Conservation (phyloP, 2,113 vertebrate genomes). For the Lutjanus erythropterus region DNA sequence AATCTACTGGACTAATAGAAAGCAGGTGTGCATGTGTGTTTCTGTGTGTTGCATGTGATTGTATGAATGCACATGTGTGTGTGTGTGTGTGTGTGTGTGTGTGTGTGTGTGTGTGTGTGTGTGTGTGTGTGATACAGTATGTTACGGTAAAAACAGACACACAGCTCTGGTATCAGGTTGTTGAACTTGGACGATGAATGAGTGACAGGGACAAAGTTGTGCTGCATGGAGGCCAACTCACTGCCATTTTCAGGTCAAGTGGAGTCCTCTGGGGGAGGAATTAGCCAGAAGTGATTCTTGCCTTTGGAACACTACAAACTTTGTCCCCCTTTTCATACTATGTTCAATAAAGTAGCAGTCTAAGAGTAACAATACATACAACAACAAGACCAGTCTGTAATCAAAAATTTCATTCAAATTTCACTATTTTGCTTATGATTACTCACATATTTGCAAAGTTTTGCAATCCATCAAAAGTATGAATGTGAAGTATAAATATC, state of each 20-base stretch:
- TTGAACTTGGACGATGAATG: slow-evolving; percentile 32
- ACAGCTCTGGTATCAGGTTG: slow-evolving; percentile 22
- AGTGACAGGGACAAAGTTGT: slow-evolving; percentile 43
- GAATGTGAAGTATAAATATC: no score
- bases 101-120: slow-evolving; percentile 7
- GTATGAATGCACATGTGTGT: slow-evolving; percentile 25
- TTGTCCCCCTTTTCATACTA: not conserved
- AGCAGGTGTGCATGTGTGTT: slow-evolving; percentile 68
- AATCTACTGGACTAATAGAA: slow-evolving; percentile 79
- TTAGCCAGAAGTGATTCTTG: not conserved
- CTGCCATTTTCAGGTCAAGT: slow-evolving; percentile 44
- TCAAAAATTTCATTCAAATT: not conserved
- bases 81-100: slow-evolving; percentile 67
- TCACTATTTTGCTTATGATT: not conserved
- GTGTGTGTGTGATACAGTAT: slow-evolving; percentile 29
- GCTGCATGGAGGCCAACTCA: slow-evolving; percentile 2
- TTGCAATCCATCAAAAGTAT: not conserved
- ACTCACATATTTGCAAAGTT: not conserved
- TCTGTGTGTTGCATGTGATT: slow-evolving; percentile 5
- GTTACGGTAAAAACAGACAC: slow-evolving; percentile 10
- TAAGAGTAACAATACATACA: not conserved
- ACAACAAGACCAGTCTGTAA: not conserved
- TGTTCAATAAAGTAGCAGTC: not conserved
- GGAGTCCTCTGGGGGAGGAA: not conserved
- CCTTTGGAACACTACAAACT: slow-evolving; percentile 14